Percentiles rank a stretch among this genome's conserved stretches.
Conservation (phyloP, 2,797 vertebrate genomes). For the Sebastes hubbsi region DNA sequence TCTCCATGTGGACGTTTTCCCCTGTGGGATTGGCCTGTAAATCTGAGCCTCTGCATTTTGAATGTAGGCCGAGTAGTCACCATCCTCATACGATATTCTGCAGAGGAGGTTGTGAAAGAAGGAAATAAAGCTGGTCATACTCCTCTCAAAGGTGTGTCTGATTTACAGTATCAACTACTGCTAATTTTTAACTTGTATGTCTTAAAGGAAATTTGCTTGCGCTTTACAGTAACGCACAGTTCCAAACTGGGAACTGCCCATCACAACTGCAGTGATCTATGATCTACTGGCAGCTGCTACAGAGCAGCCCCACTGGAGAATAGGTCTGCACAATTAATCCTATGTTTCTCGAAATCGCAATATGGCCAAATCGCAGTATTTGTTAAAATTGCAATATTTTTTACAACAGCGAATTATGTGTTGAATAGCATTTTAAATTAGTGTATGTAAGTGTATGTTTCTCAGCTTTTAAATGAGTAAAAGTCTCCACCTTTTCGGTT, state of each 20-base stretch:
- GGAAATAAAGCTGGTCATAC: neutral
- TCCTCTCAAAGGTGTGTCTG: constrained; percentile 11
- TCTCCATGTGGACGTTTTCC: neutral
- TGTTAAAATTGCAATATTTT: no score
- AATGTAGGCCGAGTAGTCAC: neutral
- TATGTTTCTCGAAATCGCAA: no score
- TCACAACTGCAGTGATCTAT: neutral
- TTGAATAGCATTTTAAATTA: no score
- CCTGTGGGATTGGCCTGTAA: constrained; percentile 6
- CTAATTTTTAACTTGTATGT: constrained; percentile 28
- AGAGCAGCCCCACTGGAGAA: neutral
- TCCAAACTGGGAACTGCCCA: neutral
- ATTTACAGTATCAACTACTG: neutral
- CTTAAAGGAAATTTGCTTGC: neutral
- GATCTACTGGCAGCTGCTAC: no score
- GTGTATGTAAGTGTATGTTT: neutral
- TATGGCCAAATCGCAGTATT: no score
- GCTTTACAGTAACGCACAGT: neutral
- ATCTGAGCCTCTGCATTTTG: constrained; percentile 1
- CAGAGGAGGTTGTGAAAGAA: neutral
- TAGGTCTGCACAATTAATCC: no score
- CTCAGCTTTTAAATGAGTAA: neutral
- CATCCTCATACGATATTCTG: neutral
- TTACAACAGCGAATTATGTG: no score
- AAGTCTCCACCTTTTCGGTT: neutral